These are phyloP conservation scores for Spicauda simplicius DNA, from an alignment of 2,888 invertebrate species.

Conservation along the genomic window DNA sequence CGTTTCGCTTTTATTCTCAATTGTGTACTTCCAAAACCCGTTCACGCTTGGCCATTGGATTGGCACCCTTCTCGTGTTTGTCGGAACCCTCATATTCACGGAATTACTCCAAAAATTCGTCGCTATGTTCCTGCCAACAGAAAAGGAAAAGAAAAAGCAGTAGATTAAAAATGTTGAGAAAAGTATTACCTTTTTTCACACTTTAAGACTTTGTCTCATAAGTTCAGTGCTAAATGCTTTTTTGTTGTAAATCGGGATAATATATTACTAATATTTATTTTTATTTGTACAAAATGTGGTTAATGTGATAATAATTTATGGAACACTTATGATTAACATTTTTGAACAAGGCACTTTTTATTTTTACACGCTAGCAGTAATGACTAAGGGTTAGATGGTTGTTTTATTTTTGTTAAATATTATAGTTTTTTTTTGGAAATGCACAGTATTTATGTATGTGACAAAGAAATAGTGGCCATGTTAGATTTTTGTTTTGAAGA, in stretches of 20 bases:
- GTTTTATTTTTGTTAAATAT: neutral
- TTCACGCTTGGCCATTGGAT: constrained; percentile 97
- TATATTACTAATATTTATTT: neutral
- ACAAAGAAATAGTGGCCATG: no score
- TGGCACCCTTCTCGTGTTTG: constrained; percentile 95
- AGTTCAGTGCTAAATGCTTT: neutral
- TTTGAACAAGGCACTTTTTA: neutral
- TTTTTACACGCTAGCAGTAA: neutral
- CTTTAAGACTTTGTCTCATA: neutral
- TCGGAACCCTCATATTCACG: constrained; percentile 96
- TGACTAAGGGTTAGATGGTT: neutral
- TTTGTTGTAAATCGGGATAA: neutral
- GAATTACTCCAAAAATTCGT: constrained; percentile 87
- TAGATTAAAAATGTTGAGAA: neutral
- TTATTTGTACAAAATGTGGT: constrained; percentile 11
- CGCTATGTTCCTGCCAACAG: constrained; percentile 59
- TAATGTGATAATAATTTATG: constrained; percentile 17
- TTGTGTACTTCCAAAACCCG: constrained; percentile 96
- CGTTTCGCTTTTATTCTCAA: constrained; percentile 96
- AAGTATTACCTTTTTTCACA: no score
- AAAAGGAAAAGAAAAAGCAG: constrained; percentile 57
- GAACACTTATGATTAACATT: neutral
- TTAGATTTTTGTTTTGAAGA: no score
- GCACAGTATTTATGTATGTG: no score
- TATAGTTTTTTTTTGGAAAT: no score